These are phyloP conservation scores for Lasioglossum pauxillum DNA, from an alignment of 2,888 invertebrate species.

Conservation along the genomic window DNA sequence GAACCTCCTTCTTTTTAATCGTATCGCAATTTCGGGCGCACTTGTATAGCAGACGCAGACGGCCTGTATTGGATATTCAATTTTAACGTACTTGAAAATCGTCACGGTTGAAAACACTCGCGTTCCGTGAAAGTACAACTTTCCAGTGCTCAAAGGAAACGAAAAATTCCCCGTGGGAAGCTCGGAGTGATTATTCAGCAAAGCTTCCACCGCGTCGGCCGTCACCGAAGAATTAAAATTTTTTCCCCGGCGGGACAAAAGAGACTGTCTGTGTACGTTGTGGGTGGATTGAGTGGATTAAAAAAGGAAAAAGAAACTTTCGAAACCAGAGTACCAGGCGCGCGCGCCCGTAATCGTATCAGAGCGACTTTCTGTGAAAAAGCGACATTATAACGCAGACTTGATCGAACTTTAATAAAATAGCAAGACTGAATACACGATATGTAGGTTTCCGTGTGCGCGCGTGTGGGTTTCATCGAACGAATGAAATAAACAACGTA, in stretches of 20 bases:
- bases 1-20: neutral
- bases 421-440: neutral
- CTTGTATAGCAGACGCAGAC: neutral
- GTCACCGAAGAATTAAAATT: constrained; percentile 49
- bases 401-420: constrained; percentile 43
- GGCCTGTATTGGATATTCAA: constrained; percentile 6
- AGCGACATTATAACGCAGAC: constrained; percentile 17
- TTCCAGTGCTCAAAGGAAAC: neutral
- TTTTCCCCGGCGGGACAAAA: constrained; percentile 31
- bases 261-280: neutral
- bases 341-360: neutral
- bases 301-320: neutral
- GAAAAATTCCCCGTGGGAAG: constrained; percentile 21
- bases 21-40: neutral
- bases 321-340: neutral
- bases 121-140: constrained; percentile 5
- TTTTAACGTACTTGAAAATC: neutral
- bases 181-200: constrained; percentile 15
- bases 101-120: neutral
- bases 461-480: neutral
- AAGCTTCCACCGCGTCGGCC: constrained; percentile 5
- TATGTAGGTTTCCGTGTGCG: neutral
- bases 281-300: neutral
- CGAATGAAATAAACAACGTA: constrained; percentile 22
- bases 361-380: neutral